Conservation (phyloP, 1,140 invertebrate species). For the Drosophila orena region DNA sequence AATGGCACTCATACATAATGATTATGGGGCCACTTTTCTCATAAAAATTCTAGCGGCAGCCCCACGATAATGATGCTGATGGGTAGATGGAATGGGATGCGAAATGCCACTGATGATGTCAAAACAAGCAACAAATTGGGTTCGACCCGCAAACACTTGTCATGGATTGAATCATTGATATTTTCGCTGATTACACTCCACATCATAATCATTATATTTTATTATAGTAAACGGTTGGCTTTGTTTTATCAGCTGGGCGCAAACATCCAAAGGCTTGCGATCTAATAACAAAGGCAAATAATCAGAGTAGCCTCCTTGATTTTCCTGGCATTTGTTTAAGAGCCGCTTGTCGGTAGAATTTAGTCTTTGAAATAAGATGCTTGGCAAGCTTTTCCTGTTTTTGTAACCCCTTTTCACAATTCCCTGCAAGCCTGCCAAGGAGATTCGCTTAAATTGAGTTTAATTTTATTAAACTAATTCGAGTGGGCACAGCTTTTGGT, state of each 20-base stretch:
- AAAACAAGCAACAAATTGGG: slow-evolving; percentile 78
- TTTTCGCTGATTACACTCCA: slow-evolving; percentile 63
- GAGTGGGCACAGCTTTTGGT: slow-evolving; percentile 1
- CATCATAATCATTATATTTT: slow-evolving; percentile 78
- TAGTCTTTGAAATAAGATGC: slow-evolving; percentile 35
- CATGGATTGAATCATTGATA: slow-evolving; percentile 79
- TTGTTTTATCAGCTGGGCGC: slow-evolving; percentile 36
- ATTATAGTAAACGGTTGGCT: slow-evolving; percentile 59
- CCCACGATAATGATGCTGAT: slow-evolving; percentile 52
- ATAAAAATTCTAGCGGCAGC: slow-evolving; percentile 79
- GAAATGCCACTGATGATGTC: slow-evolving; percentile 63
- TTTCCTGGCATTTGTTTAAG: slow-evolving; percentile 13
- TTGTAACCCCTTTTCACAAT: slow-evolving; percentile 27
- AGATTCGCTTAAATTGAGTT: slow-evolving; percentile 42
- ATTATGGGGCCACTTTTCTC: slow-evolving; percentile 79
- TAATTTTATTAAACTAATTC: slow-evolving; percentile 48
- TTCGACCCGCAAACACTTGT: slow-evolving; percentile 62
- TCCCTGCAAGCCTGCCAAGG: background rate
- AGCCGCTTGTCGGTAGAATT: background rate
- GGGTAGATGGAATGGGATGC: slow-evolving; percentile 24
- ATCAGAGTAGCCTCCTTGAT: background rate
- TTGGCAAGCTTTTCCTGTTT: background rate
- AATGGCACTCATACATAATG: slow-evolving; percentile 77
- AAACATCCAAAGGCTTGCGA: background rate
- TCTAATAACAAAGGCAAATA: slow-evolving; percentile 39